A percentile compares a stretch with the other conserved stretches of the same genome.
Evolutionary conservation across 2,113 vertebrate species (phyloP).

Genomic region (Anoplopoma fimbria): DNA sequence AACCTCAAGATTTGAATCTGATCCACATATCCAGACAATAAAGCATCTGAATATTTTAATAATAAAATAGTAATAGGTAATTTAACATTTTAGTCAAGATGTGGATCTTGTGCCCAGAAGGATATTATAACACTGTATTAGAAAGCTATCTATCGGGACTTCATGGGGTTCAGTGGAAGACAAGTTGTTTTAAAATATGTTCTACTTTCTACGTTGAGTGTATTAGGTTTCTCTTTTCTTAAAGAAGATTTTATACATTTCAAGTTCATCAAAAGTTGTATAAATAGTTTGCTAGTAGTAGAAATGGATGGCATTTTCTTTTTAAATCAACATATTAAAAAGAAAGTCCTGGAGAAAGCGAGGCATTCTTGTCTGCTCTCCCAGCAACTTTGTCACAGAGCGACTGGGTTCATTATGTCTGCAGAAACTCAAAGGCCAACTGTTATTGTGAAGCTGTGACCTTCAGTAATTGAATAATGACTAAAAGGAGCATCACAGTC

Average conservation of each 20-base stretch:
- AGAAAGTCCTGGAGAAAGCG: neutral
- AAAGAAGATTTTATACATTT: neutral
- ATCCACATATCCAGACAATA: neutral
- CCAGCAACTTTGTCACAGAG: constrained; percentile 51
- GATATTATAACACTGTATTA: neutral
- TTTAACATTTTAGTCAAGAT: neutral
- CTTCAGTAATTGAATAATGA: constrained; percentile 70
- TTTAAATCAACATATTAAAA: neutral
- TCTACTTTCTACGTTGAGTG: too few relatives aligned
- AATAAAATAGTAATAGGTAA: neutral
- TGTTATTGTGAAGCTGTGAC: constrained; percentile 70
- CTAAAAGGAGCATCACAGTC: constrained; percentile 57
- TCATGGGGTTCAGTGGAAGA: neutral
- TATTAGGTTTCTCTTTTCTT: neutral
- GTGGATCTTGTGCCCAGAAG: neutral
- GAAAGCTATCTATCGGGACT: neutral
- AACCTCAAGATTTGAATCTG: neutral
- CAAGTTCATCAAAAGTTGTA: neutral
- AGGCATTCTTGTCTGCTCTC: constrained; percentile 54
- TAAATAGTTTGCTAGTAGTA: neutral
- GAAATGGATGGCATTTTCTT: neutral
- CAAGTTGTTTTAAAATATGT: neutral
- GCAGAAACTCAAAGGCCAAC: constrained; percentile 57
- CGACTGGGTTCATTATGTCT: constrained; percentile 42
- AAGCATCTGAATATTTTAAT: neutral